phyloP scores from a whole-genome alignment of 2,888 invertebrate genomes.

The Plutella xylostella region DNA sequence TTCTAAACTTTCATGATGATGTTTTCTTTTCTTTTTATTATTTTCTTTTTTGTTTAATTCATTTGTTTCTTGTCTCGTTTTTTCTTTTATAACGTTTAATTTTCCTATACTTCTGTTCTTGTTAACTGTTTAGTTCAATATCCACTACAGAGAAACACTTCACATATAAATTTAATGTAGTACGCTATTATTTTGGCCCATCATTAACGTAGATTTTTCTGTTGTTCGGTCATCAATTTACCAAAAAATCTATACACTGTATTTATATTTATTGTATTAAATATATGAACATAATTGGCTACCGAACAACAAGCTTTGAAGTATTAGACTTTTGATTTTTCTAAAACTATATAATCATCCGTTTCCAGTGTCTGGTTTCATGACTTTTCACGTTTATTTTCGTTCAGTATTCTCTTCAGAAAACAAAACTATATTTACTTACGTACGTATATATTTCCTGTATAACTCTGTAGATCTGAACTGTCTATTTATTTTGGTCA shows the following conservation, averaged over 20 bases:
- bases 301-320: constrained; percentile 39
- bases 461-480: no score
- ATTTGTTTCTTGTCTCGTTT: constrained; percentile 24
- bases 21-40: constrained; percentile 27
- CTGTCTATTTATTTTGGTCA: no score
- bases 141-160: constrained; percentile 70
- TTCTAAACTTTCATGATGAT: constrained; percentile 31
- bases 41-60: constrained; percentile 29
- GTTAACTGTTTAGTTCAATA: constrained; percentile 32
- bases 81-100: constrained; percentile 35
- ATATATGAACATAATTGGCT: constrained; percentile 44
- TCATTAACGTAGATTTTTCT: constrained; percentile 45
- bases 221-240: constrained; percentile 56
- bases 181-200: constrained; percentile 56
- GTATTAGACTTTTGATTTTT: constrained; percentile 44
- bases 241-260: constrained; percentile 7
- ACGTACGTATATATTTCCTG: no score
- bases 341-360: constrained; percentile 35
- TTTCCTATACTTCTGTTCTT: constrained; percentile 58
- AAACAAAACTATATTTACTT: background rate
- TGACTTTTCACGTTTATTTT: constrained; percentile 31
- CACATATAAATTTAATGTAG: constrained; percentile 55
- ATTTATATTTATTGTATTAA: no score
- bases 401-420: background rate
- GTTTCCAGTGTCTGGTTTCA: constrained; percentile 48